Evolutionary conservation across 1,140 invertebrate genomes (phyloP), one percentile per base, ranked within the genome.

Genomic region (Rhagoletis zephyria): DNA sequence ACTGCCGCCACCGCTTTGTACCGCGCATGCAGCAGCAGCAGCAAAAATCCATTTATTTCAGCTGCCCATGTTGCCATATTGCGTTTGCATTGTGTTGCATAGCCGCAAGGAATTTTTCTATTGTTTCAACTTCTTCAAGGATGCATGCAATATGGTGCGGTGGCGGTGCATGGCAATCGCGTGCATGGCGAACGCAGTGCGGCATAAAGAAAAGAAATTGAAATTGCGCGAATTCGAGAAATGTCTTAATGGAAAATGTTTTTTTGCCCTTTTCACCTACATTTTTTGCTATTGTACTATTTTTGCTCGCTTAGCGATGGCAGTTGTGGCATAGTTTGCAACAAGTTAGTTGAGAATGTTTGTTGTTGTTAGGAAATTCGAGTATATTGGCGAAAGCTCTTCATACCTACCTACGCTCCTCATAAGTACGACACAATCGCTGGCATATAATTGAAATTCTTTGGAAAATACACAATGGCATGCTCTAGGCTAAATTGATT

Each of bases 51-150:
- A 81, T 81, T 81, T 81, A 81, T 81, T 81, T 56, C 74, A 6
- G 2, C 16, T 40, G 12, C 42, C 14, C 16, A 81, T 81, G 74
- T 81, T 81, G 74, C 74, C 74, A 81, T 81, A 81, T 81, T 81
- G 74, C 74, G 42, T 42, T 81, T n/a, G 74, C 74, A 81, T 81
- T 81, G 74, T 81, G 74, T 81, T 81, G 74, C 48, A 81, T 81
- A n/a, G 74, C 74, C 74, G 74, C 74, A 81, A 81, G 74, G 74
- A 81, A 81, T 81, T 81, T 59, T 81, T 81, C 74, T 81, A 81
- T 81, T 81, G 74, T 81, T 81, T 81, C 74, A 81, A 81, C 48
- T 51, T 81, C 48, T 81, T 81, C 74, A 81, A 81, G 74, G 74
- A 81, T 81, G 48, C 74, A 19, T 81, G 48, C 74, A 30, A 74